A percentile compares a stretch with the other conserved stretches of the same genome.
Evolutionary conservation across 2,113 vertebrate species (phyloP).

Genomic region (Aix galericulata): DNA sequence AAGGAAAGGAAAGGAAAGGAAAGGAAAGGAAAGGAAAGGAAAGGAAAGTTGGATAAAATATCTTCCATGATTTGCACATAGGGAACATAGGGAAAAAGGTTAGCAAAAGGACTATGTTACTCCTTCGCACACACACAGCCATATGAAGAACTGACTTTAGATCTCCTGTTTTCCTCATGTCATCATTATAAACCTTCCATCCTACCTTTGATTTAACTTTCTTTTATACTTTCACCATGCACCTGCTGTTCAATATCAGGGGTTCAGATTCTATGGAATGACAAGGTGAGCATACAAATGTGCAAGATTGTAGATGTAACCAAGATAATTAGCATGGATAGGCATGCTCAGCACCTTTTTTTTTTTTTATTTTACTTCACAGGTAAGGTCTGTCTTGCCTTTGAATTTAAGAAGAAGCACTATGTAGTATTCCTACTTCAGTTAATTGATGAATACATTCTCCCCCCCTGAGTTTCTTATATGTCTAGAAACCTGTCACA

Average conservation of each 20-base stretch:
- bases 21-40: neutral
- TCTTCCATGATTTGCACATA: neutral
- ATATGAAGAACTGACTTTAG: conserved; percentile 28
- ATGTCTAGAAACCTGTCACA: neutral
- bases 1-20: no score
- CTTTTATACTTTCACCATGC: conserved; percentile 22
- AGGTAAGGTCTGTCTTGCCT: neutral
- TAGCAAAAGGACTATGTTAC: neutral
- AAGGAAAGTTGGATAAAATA: neutral
- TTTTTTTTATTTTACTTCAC: neutral
- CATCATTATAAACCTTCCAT: conserved; percentile 13
- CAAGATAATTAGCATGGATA: conserved; percentile 49
- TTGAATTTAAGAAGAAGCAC: conserved; percentile 35
- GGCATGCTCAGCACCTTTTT: conserved; percentile 40
- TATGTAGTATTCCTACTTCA: neutral
- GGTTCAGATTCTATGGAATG: conserved; percentile 24
- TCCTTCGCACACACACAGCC: neutral
- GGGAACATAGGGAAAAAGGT: neutral
- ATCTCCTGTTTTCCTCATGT: conserved; percentile 12
- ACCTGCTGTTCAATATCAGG: conserved; percentile 51
- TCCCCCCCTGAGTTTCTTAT: neutral
- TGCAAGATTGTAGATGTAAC: conserved; percentile 32
- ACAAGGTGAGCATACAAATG: conserved; percentile 54
- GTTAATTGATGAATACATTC: conserved; percentile 44
- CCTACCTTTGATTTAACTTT: conserved; percentile 41